phyloP scores from a whole-genome alignment of 2,113 vertebrate species.

The Morone chrysops region DNA sequence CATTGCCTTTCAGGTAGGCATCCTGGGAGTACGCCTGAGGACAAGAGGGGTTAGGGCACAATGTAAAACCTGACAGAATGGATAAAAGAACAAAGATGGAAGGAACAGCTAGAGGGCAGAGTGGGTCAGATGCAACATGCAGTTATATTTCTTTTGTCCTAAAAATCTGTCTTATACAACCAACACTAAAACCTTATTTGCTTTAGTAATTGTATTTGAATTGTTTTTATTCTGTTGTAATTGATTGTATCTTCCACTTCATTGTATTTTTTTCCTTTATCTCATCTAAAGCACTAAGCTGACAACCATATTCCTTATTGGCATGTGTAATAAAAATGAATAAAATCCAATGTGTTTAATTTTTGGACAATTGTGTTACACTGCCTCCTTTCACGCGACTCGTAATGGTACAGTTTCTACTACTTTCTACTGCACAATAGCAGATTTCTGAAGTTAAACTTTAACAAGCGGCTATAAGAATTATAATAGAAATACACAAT shows the following conservation, averaged over 20 bases:
- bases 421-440: slow-evolving; percentile 4
- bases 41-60: slow-evolving; percentile 13
- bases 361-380: not conserved
- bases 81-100: not conserved
- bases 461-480: not conserved
- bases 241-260: no score
- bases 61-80: slow-evolving; percentile 18
- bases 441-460: not conserved
- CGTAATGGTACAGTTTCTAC: not conserved
- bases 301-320: not conserved
- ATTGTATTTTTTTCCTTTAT: no score
- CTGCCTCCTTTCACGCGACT: no score
- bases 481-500: not conserved
- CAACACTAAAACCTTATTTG: not conserved
- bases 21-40: slow-evolving; percentile 93
- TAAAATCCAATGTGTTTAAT: not conserved
- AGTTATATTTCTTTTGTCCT: not conserved
- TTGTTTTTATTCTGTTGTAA: no score
- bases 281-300: not conserved
- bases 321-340: not conserved
- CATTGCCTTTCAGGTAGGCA: slow-evolving; percentile 91
- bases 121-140: slow-evolving; percentile 6
- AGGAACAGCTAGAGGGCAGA: slow-evolving; percentile 10
- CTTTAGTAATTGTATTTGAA: no score
- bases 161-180: not conserved